Conservation (phyloP, 2,113 vertebrate species). For the Carassius auratus region DNA sequence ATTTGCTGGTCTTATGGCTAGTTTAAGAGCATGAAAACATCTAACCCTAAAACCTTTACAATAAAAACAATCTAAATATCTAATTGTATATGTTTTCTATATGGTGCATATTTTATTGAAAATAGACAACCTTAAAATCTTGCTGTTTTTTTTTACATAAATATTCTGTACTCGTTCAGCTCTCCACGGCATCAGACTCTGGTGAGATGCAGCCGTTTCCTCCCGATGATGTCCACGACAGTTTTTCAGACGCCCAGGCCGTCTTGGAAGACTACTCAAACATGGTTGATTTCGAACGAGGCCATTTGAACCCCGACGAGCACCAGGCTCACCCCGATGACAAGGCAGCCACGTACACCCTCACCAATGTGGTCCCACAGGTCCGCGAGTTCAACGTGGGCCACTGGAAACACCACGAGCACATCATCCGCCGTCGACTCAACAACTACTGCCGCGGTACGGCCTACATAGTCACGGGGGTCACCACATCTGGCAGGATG, state of each 20-base stretch:
- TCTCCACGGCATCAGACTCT: constrained; percentile 60
- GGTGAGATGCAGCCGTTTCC: constrained; percentile 74
- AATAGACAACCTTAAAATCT: not conserved
- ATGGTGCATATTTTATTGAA: not conserved
- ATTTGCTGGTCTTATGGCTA: not conserved
- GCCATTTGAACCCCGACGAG: constrained; percentile 78
- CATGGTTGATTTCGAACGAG: constrained; percentile 67
- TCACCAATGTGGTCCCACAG: constrained; percentile 82
- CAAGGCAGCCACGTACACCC: constrained; percentile 76
- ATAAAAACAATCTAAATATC: not conserved
- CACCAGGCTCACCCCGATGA: constrained; percentile 71
- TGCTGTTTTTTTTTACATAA: not conserved
- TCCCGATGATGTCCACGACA: constrained; percentile 30
- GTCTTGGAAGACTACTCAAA: constrained; percentile 71
- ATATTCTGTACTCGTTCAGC: constrained; percentile 46
- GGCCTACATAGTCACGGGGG: constrained; percentile 66
- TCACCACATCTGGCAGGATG: constrained; percentile 66
- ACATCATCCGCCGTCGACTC: constrained; percentile 65
- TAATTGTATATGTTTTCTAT: not conserved
- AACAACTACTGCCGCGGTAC: constrained; percentile 73
- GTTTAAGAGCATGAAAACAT: not conserved
- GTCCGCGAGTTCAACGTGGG: constrained; percentile 73
- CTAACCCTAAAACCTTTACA: not conserved
- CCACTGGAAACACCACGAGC: constrained; percentile 73
- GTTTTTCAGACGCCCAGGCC: constrained; percentile 68